Evolutionary conservation across 1,140 invertebrate species (phyloP), one percentile per base, ranked within the genome.

Genomic region (Lordiphosa stackelbergi): DNA sequence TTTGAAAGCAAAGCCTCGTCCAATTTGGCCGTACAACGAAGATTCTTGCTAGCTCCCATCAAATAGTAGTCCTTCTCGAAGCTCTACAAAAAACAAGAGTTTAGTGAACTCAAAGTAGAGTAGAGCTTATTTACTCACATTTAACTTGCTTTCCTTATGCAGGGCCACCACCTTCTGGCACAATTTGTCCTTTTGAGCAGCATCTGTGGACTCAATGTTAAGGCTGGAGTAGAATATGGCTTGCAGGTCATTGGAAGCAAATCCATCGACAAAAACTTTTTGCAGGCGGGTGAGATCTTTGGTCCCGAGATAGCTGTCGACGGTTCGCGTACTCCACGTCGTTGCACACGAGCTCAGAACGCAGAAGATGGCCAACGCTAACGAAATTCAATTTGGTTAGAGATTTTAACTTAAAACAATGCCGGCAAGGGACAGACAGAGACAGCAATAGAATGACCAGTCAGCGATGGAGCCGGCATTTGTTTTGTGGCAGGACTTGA

Each of bases 41-140:
- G 42, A 48, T 83, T 84, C 19, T 61, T 87, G 40, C 64, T 64
- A n/a, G 81, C 62, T n/a, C 86, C 87, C 69, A 88, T 65, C 8
- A 73, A 63, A 31, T 88, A 88, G 42, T 84, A 88, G 42, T 88
- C 87, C 59, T 87, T 88, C 46, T 88, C 87, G 47, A 81, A 88
- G 38, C 69, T 81, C 87, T 88, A 38, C 4, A 73, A 70, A 8
- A 1, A 1, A 37, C 6, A 9, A 28, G 36, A 13, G 36, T 8
- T n/a, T 12, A 16, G 4, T 8, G 3, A 24, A 16, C 8, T 0
- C 2, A 22, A 12, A n/a, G 6, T 24, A 5, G 28, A 8, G 3
- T n/a, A n/a, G 9, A 22, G 22, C 0, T 4, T 24, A 6, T 3
- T 5, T 38, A 66, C 83, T 58, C 36, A 88, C 87, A 63, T 87